Percentiles rank a stretch among this genome's conserved stretches.
Evolutionary conservation across 2,797 vertebrate genomes (phyloP).

Genomic region (Nyctalus aviator): DNA sequence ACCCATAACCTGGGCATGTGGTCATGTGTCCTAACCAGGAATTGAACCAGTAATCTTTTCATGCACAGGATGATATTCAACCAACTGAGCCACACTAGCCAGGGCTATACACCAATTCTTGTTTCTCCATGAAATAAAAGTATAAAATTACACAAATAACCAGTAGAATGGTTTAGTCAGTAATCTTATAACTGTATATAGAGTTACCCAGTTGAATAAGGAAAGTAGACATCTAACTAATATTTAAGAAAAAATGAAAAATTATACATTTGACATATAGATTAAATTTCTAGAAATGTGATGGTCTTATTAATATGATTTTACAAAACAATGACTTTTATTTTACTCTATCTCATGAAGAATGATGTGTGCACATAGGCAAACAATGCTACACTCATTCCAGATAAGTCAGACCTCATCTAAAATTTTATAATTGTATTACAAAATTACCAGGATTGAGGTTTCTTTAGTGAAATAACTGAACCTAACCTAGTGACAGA

Average conservation of each 20-base stretch:
- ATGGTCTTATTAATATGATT: neutral
- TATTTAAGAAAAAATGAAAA: constrained; percentile 34
- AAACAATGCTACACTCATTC: neutral
- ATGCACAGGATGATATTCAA: too few relatives aligned
- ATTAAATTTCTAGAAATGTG: neutral
- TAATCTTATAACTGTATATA: neutral
- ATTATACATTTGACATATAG: neutral
- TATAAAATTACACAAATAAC: neutral
- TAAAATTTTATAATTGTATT: constrained; percentile 20
- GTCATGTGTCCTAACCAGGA: too few relatives aligned
- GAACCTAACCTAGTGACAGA: neutral
- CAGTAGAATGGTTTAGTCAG: neutral
- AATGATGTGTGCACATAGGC: neutral
- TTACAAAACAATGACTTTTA: neutral
- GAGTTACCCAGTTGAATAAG: neutral
- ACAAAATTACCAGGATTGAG: neutral
- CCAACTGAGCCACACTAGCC: too few relatives aligned
- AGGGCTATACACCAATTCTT: neutral
- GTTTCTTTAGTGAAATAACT: neutral
- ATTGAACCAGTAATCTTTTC: too few relatives aligned
- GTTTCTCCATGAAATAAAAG: constrained; percentile 1
- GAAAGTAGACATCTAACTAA: neutral
- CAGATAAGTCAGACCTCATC: neutral
- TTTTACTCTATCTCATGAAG: neutral
- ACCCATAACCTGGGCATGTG: too few relatives aligned